Evolutionary conservation across 30 jellyfish, hydroid and myxozoan genomes (phyloP).

Genomic region (Nemopilema nomurai): DNA sequence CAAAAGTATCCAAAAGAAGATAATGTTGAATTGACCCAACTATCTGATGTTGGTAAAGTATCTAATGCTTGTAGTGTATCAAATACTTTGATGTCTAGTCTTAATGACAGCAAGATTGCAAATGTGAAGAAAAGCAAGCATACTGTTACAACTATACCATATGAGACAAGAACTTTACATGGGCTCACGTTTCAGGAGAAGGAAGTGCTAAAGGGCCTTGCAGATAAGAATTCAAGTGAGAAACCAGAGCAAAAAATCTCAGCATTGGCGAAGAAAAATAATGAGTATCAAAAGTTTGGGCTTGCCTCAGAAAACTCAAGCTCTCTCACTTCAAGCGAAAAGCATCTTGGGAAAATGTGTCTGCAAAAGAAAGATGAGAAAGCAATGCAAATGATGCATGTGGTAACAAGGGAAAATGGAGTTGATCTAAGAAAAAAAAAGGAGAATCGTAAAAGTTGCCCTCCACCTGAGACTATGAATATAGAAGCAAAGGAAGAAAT

Average conservation of each 20-base stretch:
- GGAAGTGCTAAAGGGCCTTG: background rate
- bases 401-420: conserved; percentile 11
- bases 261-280: background rate
- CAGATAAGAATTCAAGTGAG: background rate
- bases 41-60: background rate
- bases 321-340: background rate
- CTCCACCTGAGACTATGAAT: conserved; percentile 7
- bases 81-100: background rate
- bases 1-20: background rate
- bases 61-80: background rate
- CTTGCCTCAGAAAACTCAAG: background rate
- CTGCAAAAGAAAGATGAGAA: background rate
- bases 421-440: background rate
- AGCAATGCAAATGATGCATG: background rate
- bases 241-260: background rate
- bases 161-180: background rate
- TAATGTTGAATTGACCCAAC: background rate
- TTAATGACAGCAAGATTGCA: no score
- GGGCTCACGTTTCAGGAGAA: background rate
- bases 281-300: background rate
- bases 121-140: background rate
- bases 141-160: background rate
- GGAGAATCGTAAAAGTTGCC: conserved; percentile 43
- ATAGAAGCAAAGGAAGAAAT: conserved; percentile 7
- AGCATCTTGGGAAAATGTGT: background rate